Conservation (phyloP, 53 echinoderm and acorn worm species). For the Astropecten irregularis region DNA sequence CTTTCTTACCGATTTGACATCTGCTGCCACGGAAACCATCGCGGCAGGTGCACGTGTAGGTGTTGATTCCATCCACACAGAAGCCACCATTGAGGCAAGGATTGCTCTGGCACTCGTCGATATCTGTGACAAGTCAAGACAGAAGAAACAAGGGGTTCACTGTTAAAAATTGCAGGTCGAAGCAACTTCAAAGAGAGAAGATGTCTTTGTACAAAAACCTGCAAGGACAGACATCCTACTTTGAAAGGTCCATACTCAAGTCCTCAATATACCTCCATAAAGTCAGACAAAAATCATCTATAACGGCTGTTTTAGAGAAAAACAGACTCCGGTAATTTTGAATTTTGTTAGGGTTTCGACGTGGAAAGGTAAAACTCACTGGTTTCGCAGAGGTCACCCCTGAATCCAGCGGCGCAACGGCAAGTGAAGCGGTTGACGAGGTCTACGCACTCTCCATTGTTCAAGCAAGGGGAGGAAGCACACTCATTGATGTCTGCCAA, state of each 20-base stretch:
- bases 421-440: conserved; percentile 48
- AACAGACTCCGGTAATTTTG: too few relatives aligned
- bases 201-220: too few relatives aligned
- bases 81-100: conserved; percentile 22
- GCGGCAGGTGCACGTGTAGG: conserved; percentile 23
- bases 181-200: too few relatives aligned
- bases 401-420: conserved; percentile 58
- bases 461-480: conserved; percentile 61
- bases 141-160: too few relatives aligned
- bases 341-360: too few relatives aligned
- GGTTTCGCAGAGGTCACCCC: conserved; percentile 54
- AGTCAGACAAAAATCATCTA: too few relatives aligned
- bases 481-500: conserved; percentile 67
- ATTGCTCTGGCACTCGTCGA: conserved; percentile 11
- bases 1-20: conserved; percentile 20
- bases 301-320: too few relatives aligned
- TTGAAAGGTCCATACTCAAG: too few relatives aligned
- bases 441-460: conserved; percentile 63
- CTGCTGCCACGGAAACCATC: background rate
- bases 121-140: background rate
- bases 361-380: conserved; percentile 30
- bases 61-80: conserved; percentile 11
- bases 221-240: too few relatives aligned
- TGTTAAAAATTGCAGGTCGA: too few relatives aligned
- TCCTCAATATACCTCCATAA: too few relatives aligned